Conservation (phyloP, 2,888 invertebrate genomes). For the Oeneis ivallda region DNA sequence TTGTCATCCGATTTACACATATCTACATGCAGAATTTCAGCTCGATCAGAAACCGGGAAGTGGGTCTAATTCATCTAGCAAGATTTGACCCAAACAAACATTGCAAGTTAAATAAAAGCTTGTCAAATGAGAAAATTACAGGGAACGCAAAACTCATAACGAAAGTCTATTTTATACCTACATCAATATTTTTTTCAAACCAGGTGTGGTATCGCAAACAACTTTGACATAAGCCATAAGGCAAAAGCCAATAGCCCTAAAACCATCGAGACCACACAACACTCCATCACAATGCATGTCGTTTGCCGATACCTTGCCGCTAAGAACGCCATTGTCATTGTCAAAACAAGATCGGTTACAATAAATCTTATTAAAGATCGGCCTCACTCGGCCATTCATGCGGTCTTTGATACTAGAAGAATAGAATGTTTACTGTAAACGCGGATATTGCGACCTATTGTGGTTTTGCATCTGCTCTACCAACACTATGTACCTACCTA, state of each 20-base stretch:
- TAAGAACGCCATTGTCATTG: constrained; percentile 72
- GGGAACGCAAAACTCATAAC: neutral
- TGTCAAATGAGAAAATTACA: no score
- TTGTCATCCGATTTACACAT: no score
- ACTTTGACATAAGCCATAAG: constrained; percentile 70
- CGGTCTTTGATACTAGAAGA: constrained; percentile 62
- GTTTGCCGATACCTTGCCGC: constrained; percentile 54
- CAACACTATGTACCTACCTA: no score
- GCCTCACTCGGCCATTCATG: constrained; percentile 70
- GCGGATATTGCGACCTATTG: constrained; percentile 58
- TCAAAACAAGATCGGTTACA: constrained; percentile 82
- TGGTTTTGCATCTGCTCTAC: constrained; percentile 66
- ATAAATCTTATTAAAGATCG: constrained; percentile 80
- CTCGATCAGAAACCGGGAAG: no score
- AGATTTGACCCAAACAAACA: no score
- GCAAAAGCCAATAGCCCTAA: constrained; percentile 34
- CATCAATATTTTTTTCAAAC: constrained; percentile 28
- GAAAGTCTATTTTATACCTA: constrained; percentile 26
- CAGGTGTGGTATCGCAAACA: constrained; percentile 66
- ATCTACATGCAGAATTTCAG: no score
- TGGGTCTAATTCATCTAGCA: no score
- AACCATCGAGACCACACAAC: constrained; percentile 71
- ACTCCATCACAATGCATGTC: constrained; percentile 72
- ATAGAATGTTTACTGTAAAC: constrained; percentile 69
- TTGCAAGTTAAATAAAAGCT: no score